Evolutionary conservation across 2,113 vertebrate species (phyloP), one percentile per base, ranked within the genome.

Genomic region (Petroica traversi): DNA sequence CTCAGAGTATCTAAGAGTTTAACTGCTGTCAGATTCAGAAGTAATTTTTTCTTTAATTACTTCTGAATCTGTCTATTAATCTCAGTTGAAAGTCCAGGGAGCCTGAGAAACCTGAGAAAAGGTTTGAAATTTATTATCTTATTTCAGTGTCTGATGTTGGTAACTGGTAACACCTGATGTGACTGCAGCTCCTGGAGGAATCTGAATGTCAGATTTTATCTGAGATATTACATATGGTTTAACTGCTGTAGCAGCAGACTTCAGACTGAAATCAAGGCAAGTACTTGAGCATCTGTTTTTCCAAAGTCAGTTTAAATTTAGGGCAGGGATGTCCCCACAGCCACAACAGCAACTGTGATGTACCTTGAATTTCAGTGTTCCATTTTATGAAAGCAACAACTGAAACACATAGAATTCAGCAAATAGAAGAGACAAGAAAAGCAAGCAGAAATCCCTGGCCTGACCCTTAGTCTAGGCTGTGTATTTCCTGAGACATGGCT

Each of bases 301-400:
- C 55, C 4, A 3, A 89, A 85, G 67, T 67, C 66, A 59, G 26
- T 79, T 85, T 73, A 51, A 79, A 69, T 92, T 93, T 97, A 83
- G 66, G 28, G 34, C 58, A 92, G 22, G 36, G 14, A 45, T 83
- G 16, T 76, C 62, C 19, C 40, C 34, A 43, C 46, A 85, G 41
- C 22, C 0, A 0, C 45, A 33, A 28, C 38, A 64, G 51, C 17
- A 76, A 26, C 55, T 48, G 17, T 19, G 34, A 36, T 0, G 1
- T 76, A 59, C 12, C 66, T 90, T 66, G 81, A 74, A 78, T 95
- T 85, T 88, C 45, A 57, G n/a, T 73, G n/a, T 11, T 85, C 36
- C 1, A 1, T 75, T 85, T 91, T 75, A 66, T 48, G 31, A 5
- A 75, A 28, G 15, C 0, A 0, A 62, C 28, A 72, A 57, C 8